Evolutionary conservation across 1,140 invertebrate species (phyloP).

Genomic region (Sycophaga agraensis): DNA sequence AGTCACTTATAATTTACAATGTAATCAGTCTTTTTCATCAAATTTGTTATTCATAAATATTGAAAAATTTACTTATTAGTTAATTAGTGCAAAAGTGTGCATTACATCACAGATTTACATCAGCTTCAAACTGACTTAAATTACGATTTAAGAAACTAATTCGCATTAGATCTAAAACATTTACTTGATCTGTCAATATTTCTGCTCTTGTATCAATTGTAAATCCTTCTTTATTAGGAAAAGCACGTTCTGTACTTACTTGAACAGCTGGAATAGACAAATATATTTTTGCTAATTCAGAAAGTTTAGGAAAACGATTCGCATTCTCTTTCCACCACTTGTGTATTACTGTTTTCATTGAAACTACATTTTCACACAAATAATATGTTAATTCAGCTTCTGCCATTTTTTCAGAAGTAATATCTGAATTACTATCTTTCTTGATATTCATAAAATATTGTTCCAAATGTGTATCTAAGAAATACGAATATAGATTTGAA

Average conservation of each 20-base stretch:
- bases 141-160: slow-evolving; percentile 25
- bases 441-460: slow-evolving; percentile 21
- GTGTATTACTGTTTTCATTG: slow-evolving; percentile 13
- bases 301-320: slow-evolving; percentile 15
- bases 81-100: not conserved
- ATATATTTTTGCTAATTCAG: slow-evolving; percentile 22
- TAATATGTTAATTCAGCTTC: slow-evolving; percentile 25
- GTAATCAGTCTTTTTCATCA: no score
- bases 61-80: no score
- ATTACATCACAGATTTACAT: slow-evolving; percentile 1
- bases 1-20: no score
- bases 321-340: slow-evolving; percentile 23
- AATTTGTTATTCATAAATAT: no score
- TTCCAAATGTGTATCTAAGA: slow-evolving; percentile 11
- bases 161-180: slow-evolving; percentile 25
- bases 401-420: slow-evolving; percentile 14
- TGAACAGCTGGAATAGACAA: slow-evolving; percentile 19
- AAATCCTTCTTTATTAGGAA: slow-evolving; percentile 25
- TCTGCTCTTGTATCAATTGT: slow-evolving; percentile 20
- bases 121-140: slow-evolving; percentile 20
- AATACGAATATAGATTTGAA: not conserved
- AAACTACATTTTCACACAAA: slow-evolving; percentile 18
- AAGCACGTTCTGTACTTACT: slow-evolving; percentile 24
- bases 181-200: slow-evolving; percentile 16
- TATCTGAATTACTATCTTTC: slow-evolving; percentile 1